Evolutionary conservation across 2,888 invertebrate genomes (phyloP).

Genomic region (Heliconius ismenius): DNA sequence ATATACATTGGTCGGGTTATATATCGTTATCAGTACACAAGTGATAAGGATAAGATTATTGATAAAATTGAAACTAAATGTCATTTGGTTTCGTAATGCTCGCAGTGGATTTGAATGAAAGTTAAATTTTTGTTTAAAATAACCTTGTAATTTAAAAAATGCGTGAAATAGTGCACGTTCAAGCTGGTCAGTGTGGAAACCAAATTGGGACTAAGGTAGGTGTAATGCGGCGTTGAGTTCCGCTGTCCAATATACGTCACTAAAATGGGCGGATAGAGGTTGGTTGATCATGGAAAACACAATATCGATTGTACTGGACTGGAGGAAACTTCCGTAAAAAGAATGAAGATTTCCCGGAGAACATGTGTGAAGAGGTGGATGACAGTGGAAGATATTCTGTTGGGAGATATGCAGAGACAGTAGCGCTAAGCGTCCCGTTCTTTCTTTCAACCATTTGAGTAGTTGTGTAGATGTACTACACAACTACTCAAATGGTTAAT

Average conservation of each 20-base stretch:
- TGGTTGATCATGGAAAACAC: too few species aligned
- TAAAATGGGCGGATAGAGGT: not conserved
- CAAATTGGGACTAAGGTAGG: slow-evolving; percentile 95
- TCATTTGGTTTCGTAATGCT: slow-evolving; percentile 28
- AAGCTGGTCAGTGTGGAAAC: slow-evolving; percentile 96
- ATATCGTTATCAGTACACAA: not conserved
- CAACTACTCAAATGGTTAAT: too few species aligned
- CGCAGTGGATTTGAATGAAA: not conserved
- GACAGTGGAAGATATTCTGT: too few species aligned
- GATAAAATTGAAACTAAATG: slow-evolving; percentile 23
- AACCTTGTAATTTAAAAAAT: slow-evolving; percentile 68
- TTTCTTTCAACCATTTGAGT: too few species aligned
- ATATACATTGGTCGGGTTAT: not conserved
- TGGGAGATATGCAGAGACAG: too few species aligned
- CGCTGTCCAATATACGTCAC: not conserved
- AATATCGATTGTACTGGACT: too few species aligned
- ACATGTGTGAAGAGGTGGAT: too few species aligned
- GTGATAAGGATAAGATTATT: slow-evolving; percentile 27
- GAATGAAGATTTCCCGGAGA: too few species aligned
- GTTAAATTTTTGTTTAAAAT: slow-evolving; percentile 10
- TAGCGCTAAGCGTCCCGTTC: too few species aligned
- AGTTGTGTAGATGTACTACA: too few species aligned
- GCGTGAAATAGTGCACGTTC: slow-evolving; percentile 97
- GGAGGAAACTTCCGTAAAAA: too few species aligned
- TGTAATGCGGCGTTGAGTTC: not conserved